These are phyloP conservation scores for Entomyzon cyanotis DNA, from an alignment of 2,113 vertebrate species.

Conservation along the genomic window DNA sequence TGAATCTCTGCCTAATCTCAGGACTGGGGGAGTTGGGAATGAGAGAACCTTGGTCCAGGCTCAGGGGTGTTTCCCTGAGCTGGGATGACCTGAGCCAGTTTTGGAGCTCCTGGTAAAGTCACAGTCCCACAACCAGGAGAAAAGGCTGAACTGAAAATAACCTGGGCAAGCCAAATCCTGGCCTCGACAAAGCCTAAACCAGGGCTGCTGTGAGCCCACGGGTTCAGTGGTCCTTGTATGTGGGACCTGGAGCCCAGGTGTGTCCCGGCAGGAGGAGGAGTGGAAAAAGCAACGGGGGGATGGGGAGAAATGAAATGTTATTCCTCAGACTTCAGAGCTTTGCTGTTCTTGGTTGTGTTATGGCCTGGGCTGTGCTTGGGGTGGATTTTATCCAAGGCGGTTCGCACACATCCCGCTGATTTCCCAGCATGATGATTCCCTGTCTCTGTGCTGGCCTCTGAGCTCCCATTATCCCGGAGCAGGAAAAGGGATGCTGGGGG, in stretches of 20 bases:
- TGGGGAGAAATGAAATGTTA: neutral
- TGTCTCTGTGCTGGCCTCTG: neutral
- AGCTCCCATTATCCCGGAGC: slow-evolving; percentile 22
- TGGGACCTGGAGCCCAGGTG: slow-evolving; percentile 11
- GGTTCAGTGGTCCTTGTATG: neutral
- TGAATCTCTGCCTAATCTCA: slow-evolving; percentile 66
- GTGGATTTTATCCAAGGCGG: slow-evolving; percentile 28
- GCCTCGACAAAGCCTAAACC: neutral
- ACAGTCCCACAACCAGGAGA: neutral
- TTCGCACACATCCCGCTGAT: neutral
- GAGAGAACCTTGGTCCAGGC: slow-evolving; percentile 12
- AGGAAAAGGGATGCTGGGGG: slow-evolving; percentile 25
- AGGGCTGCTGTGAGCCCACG: neutral
- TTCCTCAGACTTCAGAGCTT: slow-evolving; percentile 7
- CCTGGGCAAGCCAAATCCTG: neutral
- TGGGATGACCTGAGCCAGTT: slow-evolving; percentile 1
- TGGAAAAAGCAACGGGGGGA: neutral
- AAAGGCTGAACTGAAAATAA: neutral
- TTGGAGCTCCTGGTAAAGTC: neutral
- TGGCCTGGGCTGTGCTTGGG: neutral
- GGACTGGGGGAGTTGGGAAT: slow-evolving; percentile 17
- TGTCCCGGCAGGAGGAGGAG: neutral
- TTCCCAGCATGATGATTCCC: slow-evolving; percentile 26
- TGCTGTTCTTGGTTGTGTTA: neutral
- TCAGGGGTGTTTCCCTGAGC: neutral